A percentile compares a stretch with the other conserved stretches of the same genome.
These are phyloP conservation scores for Leptodirus hochenwartii DNA, from an alignment of 2,888 invertebrate genomes.

Conservation along the genomic window DNA sequence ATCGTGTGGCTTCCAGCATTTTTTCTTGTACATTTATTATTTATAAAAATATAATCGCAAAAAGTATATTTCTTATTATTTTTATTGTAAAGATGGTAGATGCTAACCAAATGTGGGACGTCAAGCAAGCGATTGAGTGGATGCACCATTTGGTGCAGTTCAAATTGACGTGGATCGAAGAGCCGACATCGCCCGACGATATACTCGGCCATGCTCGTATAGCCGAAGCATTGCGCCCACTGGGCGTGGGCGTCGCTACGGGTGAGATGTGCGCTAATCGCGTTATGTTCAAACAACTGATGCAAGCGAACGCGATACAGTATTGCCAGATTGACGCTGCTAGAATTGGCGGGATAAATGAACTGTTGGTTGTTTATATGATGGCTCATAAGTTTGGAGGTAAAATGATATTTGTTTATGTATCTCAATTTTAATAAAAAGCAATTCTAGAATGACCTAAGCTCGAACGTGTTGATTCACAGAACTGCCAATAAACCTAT, in stretches of 20 bases:
- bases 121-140: slow-evolving; percentile 70
- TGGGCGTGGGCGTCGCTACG: slow-evolving; percentile 72
- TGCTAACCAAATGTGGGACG: slow-evolving; percentile 81
- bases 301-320: slow-evolving; percentile 63
- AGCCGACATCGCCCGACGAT: slow-evolving; percentile 86
- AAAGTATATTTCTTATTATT: neutral
- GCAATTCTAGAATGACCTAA: neutral
- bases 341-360: slow-evolving; percentile 74
- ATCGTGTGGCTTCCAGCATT: no score
- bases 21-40: neutral
- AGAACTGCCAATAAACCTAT: slow-evolving; percentile 2
- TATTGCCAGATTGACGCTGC: slow-evolving; percentile 85
- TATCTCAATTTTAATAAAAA: slow-evolving; percentile 3
- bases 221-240: slow-evolving; percentile 47
- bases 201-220: slow-evolving; percentile 58
- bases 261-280: slow-evolving; percentile 88
- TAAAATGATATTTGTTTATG: slow-evolving; percentile 20
- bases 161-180: slow-evolving; percentile 77
- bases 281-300: slow-evolving; percentile 80
- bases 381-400: slow-evolving; percentile 76
- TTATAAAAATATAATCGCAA: neutral
- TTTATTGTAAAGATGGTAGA: slow-evolving; percentile 51
- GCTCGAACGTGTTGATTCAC: no score
- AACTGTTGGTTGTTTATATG: slow-evolving; percentile 69
- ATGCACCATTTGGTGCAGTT: slow-evolving; percentile 57